Conservation (phyloP, 2,113 vertebrate genomes). For the Macquaria australasica region DNA sequence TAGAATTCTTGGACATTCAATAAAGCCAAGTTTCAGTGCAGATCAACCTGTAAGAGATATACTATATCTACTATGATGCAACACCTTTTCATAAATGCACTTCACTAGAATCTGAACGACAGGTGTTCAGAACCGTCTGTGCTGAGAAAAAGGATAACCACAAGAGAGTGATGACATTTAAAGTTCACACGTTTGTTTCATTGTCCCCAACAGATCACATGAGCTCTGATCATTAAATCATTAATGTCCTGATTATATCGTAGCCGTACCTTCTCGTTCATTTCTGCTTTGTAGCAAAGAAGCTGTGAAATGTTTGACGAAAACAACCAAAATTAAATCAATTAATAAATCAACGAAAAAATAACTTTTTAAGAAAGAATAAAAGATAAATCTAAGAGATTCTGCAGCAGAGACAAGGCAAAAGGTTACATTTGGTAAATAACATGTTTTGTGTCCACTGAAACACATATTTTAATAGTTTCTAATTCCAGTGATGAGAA, state of each 20-base stretch:
- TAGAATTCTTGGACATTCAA: conserved; percentile 56
- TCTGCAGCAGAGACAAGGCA: conserved; percentile 7
- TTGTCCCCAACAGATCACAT: conserved; percentile 2
- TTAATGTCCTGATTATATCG: neutral
- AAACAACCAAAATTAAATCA: neutral
- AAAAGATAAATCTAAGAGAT: neutral
- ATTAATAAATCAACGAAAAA: conserved; percentile 1
- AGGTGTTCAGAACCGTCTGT: neutral
- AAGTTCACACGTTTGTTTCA: neutral
- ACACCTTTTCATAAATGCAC: conserved; percentile 41
- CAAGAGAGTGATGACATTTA: conserved; percentile 12
- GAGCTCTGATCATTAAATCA: neutral
- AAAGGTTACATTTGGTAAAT: neutral
- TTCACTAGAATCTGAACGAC: conserved; percentile 13
- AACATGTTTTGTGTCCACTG: neutral
- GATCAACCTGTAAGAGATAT: conserved; percentile 55
- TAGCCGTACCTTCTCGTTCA: neutral
- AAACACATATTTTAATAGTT: neutral
- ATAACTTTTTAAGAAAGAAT: neutral
- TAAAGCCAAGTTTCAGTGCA: conserved; percentile 66
- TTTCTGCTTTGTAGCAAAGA: neutral
- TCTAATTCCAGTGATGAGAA: neutral
- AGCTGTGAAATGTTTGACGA: neutral
- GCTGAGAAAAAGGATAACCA: conserved; percentile 33
- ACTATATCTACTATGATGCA: conserved; percentile 54